Evolutionary conservation across 2,888 invertebrate species (phyloP).

Genomic region (Tholera decimalis): DNA sequence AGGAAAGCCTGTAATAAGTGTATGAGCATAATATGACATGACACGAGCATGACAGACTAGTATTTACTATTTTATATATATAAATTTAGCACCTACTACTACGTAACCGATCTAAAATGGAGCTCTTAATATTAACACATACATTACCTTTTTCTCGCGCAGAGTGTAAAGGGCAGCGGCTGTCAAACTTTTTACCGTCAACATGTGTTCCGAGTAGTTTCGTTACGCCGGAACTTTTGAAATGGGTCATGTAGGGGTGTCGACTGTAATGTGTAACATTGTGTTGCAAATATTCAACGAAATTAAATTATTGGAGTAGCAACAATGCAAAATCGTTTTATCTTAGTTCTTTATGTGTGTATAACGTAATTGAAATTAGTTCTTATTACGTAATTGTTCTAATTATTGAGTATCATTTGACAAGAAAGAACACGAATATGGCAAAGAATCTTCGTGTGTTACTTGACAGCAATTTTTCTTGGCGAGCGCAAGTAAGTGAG

Average conservation of each 20-base stretch:
- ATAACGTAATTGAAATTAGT: too few relatives aligned
- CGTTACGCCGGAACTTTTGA: constrained; percentile 27
- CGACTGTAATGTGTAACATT: background rate
- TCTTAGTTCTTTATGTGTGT: too few relatives aligned
- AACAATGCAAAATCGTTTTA: background rate
- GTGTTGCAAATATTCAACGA: background rate
- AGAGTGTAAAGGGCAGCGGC: constrained; percentile 32
- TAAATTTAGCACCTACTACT: background rate
- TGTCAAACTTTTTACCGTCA: constrained; percentile 43
- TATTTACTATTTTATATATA: background rate
- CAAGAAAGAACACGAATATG: too few relatives aligned
- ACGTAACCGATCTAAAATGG: background rate
- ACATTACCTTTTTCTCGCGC: constrained; percentile 16
- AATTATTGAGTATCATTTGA: background rate
- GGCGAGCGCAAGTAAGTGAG: too few relatives aligned
- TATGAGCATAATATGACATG: too few relatives aligned
- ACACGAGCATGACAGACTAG: too few relatives aligned
- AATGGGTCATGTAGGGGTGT: constrained; percentile 20
- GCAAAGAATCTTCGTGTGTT: too few relatives aligned
- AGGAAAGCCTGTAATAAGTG: too few relatives aligned
- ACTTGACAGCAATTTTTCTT: too few relatives aligned
- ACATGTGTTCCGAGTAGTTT: constrained; percentile 47
- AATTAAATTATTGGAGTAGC: background rate
- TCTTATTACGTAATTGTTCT: too few relatives aligned
- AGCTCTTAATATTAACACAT: constrained; percentile 10